These are phyloP conservation scores for Dinothrombium tinctorium DNA, from an alignment of 1,140 invertebrate species.

Conservation along the genomic window DNA sequence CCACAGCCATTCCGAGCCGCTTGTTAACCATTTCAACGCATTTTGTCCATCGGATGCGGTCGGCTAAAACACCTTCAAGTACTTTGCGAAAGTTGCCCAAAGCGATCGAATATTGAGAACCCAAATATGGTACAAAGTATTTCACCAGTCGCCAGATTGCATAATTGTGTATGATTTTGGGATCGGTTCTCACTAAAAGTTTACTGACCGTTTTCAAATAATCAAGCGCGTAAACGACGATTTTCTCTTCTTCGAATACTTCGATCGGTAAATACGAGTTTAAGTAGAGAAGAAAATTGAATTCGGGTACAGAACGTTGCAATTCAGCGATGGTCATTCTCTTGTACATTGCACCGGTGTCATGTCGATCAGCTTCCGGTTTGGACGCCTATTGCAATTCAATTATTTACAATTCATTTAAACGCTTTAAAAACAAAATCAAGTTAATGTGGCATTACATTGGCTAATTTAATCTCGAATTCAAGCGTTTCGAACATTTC, in stretches of 20 bases:
- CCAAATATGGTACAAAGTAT: conserved; percentile 48
- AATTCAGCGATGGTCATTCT: conserved; percentile 9
- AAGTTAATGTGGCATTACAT: conserved; percentile 24
- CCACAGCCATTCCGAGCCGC: conserved; percentile 57
- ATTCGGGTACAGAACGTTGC: conserved; percentile 6
- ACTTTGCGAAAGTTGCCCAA: conserved; percentile 54
- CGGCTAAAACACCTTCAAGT: conserved; percentile 51
- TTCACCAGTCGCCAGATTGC: conserved; percentile 46
- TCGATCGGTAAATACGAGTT: conserved; percentile 9
- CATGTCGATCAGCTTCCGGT: conserved; percentile 53
- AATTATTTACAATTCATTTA: conserved; percentile 32
- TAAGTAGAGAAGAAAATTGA: conserved; percentile 11
- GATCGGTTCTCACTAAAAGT: conserved; percentile 17
- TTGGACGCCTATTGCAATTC: conserved; percentile 52
- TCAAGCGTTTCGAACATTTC: conserved; percentile 46
- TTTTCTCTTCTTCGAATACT: conserved; percentile 2
- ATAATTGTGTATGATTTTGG: conserved; percentile 29
- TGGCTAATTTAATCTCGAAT: conserved; percentile 54
- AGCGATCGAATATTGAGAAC: conserved; percentile 48
- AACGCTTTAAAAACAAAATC: conserved; percentile 5
- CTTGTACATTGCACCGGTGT: conserved; percentile 35
- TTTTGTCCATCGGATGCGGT: conserved; percentile 32
- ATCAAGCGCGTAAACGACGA: conserved; percentile 8
- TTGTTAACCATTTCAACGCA: conserved; percentile 52
- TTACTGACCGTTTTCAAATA: conserved; percentile 8